These are phyloP conservation scores for Chloroceryle aenea DNA, from an alignment of 2,113 vertebrate genomes.

Conservation along the genomic window DNA sequence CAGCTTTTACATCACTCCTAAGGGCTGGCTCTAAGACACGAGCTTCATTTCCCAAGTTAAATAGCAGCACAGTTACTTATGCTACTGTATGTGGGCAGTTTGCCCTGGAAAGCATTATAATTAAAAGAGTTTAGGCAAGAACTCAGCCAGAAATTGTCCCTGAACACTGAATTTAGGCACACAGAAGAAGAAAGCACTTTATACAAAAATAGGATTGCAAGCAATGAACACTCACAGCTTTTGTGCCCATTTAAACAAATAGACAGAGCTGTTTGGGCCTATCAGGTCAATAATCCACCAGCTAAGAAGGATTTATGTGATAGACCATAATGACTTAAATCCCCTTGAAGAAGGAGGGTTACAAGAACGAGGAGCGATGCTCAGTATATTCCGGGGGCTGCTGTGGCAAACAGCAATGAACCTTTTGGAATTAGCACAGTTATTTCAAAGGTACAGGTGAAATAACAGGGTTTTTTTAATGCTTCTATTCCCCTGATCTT, in stretches of 20 bases:
- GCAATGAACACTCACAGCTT: neutral
- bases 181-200: conserved; percentile 27
- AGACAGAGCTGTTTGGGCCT: conserved; percentile 55
- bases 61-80: neutral
- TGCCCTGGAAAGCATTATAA: neutral
- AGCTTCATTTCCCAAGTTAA: conserved; percentile 9
- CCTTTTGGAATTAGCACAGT: neutral
- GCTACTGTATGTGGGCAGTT: neutral
- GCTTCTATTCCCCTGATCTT: neutral
- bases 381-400: neutral
- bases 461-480: conserved; percentile 1
- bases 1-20: neutral
- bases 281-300: conserved; percentile 55
- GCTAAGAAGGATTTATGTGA: conserved; percentile 61
- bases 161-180: neutral
- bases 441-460: conserved; percentile 39
- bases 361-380: neutral
- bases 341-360: conserved; percentile 8
- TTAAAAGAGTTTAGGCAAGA: conserved; percentile 24
- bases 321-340: conserved; percentile 20
- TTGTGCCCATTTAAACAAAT: neutral
- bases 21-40: neutral
- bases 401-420: neutral
- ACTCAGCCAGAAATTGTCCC: neutral
- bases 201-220: conserved; percentile 40